Base-by-base conservation (phyloP, 2,797 vertebrate species). In the Phataginus tricuspis region DNA sequence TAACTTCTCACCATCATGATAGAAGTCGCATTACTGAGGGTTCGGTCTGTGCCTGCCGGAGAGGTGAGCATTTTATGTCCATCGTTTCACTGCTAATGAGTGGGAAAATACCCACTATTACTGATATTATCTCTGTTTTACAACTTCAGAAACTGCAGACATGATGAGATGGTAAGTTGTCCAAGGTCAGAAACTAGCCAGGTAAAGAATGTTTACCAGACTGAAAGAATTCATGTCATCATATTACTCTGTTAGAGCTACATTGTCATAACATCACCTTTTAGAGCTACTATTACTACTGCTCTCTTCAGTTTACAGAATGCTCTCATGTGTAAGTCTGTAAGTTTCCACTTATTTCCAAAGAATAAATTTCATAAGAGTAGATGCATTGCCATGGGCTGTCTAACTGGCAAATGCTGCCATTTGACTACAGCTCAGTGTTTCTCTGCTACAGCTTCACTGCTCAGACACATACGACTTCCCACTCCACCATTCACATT, bases 11-110 rank as follows among this genome's bases (percentile, higher is more conserved):
- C 4, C 10, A 6, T 34, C 29, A 4, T 5, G 9, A 66, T 2
- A 2, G 21, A 37, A 53, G 19, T 4, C n/a, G 49, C 0, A 1
- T 39, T 39, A 45, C 1, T 45, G 18, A 57, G 42, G 68, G 19
- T 1, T 10, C 3, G 61, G 4, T 39, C 27, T 23, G 0, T 19
- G 8, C 15, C 55, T n/a, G 8, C 13, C 27, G 74, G 14, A 7
- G 2, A 8, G 19, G 18, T 19, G 25, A 74, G 6, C 18, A 57
- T 64, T 68, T 49, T 42, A 59, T 64, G 14, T 27, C 10, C 12
- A 45, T 5, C 57, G 2, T 13, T 19, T 51, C 53, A 16, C 34
- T 53, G 21, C 63, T 45, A 75, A 45, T 19, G 31, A 83, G 39
- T 1, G 31, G 31, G 13, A 8, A 53, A 23, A 21, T 34, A 55